Percentiles rank a stretch among this genome's conserved stretches.
phyloP scores from a whole-genome alignment of 1,140 invertebrate species.

The Leptinotarsa texana region DNA sequence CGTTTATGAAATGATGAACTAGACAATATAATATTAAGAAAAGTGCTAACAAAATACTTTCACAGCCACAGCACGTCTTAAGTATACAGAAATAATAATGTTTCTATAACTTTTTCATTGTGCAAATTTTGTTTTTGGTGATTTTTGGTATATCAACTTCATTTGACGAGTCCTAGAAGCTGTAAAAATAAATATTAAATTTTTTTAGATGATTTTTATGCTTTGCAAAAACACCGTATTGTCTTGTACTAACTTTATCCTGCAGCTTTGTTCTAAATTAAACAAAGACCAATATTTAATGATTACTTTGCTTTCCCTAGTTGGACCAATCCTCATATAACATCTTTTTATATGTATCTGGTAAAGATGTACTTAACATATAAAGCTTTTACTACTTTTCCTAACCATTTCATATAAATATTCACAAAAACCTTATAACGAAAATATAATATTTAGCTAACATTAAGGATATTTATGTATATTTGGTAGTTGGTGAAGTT shows the following conservation, averaged over 20 bases:
- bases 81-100: too few relatives aligned
- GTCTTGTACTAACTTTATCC: neutral
- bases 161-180: too few relatives aligned
- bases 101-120: too few relatives aligned
- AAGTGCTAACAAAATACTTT: too few relatives aligned
- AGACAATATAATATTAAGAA: too few relatives aligned
- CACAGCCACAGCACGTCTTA: too few relatives aligned
- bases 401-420: conserved; percentile 6
- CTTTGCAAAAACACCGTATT: neutral
- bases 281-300: conserved; percentile 14
- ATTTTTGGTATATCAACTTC: too few relatives aligned
- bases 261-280: neutral
- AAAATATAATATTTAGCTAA: conserved; percentile 1
- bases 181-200: too few relatives aligned
- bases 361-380: neutral
- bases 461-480: conserved; percentile 17
- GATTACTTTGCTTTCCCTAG: conserved; percentile 19
- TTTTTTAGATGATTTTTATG: too few relatives aligned
- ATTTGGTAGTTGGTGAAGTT: conserved; percentile 7
- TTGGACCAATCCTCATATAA: conserved; percentile 23
- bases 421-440: neutral
- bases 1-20: too few relatives aligned
- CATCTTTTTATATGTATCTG: conserved; percentile 11
- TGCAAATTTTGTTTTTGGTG: too few relatives aligned
- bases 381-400: conserved; percentile 24